phyloP scores from a whole-genome alignment of 2,113 vertebrate genomes.

The Drymodes brunneopygia region DNA sequence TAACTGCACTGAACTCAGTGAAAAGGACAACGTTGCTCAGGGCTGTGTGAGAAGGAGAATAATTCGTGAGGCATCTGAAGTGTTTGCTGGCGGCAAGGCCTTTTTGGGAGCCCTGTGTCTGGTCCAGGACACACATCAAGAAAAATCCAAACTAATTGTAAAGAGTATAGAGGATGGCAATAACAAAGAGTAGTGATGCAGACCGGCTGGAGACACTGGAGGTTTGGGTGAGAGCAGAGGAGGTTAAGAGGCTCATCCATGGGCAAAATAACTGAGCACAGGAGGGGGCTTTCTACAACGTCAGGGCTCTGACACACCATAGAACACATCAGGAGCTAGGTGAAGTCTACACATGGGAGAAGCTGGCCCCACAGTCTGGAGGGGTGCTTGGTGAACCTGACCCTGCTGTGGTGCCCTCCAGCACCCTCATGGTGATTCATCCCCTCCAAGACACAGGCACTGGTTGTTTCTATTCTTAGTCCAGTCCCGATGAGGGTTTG shows the following conservation, averaged over 20 bases:
- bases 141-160: constrained; percentile 2
- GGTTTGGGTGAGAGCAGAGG: neutral
- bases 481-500: neutral
- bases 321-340: neutral
- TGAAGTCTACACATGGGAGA: neutral
- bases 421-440: neutral
- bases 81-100: neutral
- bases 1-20: neutral
- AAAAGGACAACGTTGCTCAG: neutral
- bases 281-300: neutral
- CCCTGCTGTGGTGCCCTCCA: neutral
- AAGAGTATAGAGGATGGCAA: neutral
- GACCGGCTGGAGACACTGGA: neutral
- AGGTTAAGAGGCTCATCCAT: neutral
- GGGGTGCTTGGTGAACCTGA: neutral
- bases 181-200: neutral
- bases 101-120: neutral
- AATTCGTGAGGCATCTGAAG: neutral
- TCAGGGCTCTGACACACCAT: neutral
- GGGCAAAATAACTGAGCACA: neutral
- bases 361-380: neutral
- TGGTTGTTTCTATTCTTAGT: neutral
- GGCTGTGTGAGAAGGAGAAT: neutral
- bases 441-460: neutral
- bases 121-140: neutral